These are phyloP conservation scores for Menidia beryllina DNA, from an alignment of 2,113 vertebrate species.

Conservation along the genomic window DNA sequence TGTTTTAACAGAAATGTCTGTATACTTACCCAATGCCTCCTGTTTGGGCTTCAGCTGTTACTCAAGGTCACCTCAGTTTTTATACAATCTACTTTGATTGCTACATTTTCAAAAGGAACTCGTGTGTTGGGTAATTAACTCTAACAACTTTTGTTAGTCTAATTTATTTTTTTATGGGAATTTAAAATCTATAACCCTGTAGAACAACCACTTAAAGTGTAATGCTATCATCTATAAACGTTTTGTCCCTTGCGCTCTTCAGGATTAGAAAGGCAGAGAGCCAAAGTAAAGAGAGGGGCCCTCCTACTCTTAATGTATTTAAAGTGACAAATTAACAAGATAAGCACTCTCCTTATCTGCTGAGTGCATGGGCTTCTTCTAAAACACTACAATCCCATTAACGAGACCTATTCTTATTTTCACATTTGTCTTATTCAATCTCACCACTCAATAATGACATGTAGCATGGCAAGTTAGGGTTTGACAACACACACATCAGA, in stretches of 20 bases:
- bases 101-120: slow-evolving; percentile 10
- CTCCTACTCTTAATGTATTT: slow-evolving; percentile 81
- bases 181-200: slow-evolving; percentile 40
- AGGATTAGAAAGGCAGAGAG: slow-evolving; percentile 79
- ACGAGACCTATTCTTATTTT: slow-evolving; percentile 74
- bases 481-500: slow-evolving; percentile 65
- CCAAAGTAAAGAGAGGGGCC: slow-evolving; percentile 64
- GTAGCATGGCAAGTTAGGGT: slow-evolving; percentile 31
- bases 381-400: slow-evolving; percentile 83
- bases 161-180: slow-evolving; percentile 20
- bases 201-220: slow-evolving; percentile 54
- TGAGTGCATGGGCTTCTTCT: slow-evolving; percentile 77
- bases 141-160: background rate
- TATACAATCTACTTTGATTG: slow-evolving; percentile 20
- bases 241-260: slow-evolving; percentile 65
- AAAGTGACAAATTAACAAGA: slow-evolving; percentile 86
- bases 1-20: background rate
- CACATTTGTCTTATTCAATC: slow-evolving; percentile 57
- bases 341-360: slow-evolving; percentile 83
- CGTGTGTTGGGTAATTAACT: slow-evolving; percentile 44
- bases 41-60: background rate
- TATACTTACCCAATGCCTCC: background rate
- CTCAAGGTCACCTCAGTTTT: slow-evolving; percentile 67
- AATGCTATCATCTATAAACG: slow-evolving; percentile 70
- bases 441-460: slow-evolving; percentile 33